Percentiles rank a stretch among this genome's conserved stretches.
Conservation (phyloP, 2,888 invertebrate species). For the Netelia virgata region DNA sequence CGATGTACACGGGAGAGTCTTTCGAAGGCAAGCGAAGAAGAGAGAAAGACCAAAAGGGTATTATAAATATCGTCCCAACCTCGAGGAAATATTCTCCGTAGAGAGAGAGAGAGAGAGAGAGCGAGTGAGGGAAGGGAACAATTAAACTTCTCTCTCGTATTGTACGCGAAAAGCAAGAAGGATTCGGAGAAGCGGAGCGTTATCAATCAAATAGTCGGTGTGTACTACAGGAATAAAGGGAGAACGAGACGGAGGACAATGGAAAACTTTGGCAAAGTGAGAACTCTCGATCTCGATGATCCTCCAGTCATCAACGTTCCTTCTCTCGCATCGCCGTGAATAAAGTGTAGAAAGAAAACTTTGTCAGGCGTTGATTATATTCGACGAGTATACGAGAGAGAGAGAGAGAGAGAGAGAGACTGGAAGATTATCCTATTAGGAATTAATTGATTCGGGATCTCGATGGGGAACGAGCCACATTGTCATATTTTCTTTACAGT, state of each 20-base stretch:
- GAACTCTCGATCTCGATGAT: slow-evolving; percentile 11
- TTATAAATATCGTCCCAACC: slow-evolving; percentile 39
- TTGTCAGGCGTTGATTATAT: slow-evolving; percentile 39
- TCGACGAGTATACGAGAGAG: slow-evolving; percentile 44
- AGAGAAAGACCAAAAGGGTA: neutral
- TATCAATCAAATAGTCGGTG: slow-evolving; percentile 62
- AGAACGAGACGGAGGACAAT: slow-evolving; percentile 29
- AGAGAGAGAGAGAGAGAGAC: slow-evolving; percentile 30
- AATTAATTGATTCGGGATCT: slow-evolving; percentile 41
- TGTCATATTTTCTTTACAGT: neutral
- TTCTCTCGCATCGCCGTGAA: neutral
- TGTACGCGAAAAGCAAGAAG: slow-evolving; percentile 16
- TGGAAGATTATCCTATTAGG: slow-evolving; percentile 47
- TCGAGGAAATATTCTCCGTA: slow-evolving; percentile 33
- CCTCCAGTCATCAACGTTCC: neutral
- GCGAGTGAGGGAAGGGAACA: slow-evolving; percentile 11
- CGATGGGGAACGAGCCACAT: neutral
- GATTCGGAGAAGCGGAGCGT: slow-evolving; percentile 39
- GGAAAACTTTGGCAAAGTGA: slow-evolving; percentile 44
- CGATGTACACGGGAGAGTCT: slow-evolving; percentile 19
- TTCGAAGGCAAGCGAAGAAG: slow-evolving; percentile 7
- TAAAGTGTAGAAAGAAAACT: slow-evolving; percentile 51
- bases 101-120: neutral
- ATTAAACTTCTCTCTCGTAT: slow-evolving; percentile 34
- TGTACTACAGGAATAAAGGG: slow-evolving; percentile 57